Conservation (phyloP, 2,888 invertebrate species). For the Pseudococcus jackbeardsleyi region DNA sequence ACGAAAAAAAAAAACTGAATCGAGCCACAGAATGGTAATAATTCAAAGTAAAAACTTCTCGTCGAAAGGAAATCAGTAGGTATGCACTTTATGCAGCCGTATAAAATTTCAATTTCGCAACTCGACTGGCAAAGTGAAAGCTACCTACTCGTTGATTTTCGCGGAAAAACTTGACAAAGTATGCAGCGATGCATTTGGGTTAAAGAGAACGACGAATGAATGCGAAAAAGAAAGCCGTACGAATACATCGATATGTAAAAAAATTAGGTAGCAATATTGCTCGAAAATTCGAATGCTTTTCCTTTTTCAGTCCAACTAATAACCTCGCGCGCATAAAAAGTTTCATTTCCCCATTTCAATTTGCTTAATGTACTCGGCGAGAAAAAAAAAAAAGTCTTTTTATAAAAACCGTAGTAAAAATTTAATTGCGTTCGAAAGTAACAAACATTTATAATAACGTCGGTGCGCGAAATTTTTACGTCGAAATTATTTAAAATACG, state of each 20-base stretch:
- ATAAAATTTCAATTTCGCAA: neutral
- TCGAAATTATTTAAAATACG: constrained; percentile 30
- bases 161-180: neutral
- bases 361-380: constrained; percentile 16
- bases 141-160: neutral
- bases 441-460: constrained; percentile 25
- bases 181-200: neutral
- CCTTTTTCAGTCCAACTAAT: constrained; percentile 25
- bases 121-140: neutral
- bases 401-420: constrained; percentile 43
- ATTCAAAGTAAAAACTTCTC: neutral
- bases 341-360: constrained; percentile 45
- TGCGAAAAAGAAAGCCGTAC: neutral
- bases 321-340: neutral
- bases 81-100: neutral
- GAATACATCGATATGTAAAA: constrained; percentile 15
- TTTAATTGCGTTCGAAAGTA: constrained; percentile 38
- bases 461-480: constrained; percentile 31
- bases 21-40: neutral
- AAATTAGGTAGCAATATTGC: constrained; percentile 1
- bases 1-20: neutral
- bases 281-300: constrained; percentile 23
- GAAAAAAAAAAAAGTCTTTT: constrained; percentile 33
- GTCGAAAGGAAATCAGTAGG: neutral
- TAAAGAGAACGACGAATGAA: neutral